Evolutionary conservation across 2,888 invertebrate species (phyloP).

Genomic region (Meteorus cinctellus): DNA sequence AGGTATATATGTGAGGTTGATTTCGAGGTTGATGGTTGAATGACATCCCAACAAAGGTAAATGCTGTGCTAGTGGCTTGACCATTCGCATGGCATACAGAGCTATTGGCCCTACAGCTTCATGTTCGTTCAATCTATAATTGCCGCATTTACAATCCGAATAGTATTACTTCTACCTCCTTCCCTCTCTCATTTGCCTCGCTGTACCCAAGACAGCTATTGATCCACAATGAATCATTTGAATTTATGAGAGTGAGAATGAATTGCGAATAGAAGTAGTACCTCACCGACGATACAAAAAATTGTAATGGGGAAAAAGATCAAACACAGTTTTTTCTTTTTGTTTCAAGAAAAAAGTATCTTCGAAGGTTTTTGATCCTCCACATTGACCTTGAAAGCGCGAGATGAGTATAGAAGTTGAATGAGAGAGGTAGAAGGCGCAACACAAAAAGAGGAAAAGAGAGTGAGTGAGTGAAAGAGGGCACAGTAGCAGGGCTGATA

Average conservation of each 20-base stretch:
- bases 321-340: neutral
- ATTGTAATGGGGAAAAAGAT: neutral
- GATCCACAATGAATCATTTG: neutral
- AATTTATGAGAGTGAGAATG: neutral
- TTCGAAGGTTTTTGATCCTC: neutral
- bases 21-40: conserved; percentile 26
- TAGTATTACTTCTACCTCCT: neutral
- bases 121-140: neutral
- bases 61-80: neutral
- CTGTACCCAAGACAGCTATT: neutral
- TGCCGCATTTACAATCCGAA: neutral
- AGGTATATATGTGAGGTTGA: conserved; percentile 18
- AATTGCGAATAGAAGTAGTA: neutral
- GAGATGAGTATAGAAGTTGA: neutral
- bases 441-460: neutral
- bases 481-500: conserved; percentile 39
- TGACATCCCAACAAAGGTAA: neutral
- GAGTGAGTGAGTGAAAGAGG: conserved; percentile 29
- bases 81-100: neutral
- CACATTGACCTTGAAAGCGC: neutral
- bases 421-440: neutral
- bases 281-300: neutral
- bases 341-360: neutral
- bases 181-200: neutral
- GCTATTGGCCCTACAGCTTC: neutral